Evolutionary conservation across 1,140 invertebrate species (phyloP), one percentile per base, ranked within the genome.

Genomic region (Trypoxylus dichotomus): DNA sequence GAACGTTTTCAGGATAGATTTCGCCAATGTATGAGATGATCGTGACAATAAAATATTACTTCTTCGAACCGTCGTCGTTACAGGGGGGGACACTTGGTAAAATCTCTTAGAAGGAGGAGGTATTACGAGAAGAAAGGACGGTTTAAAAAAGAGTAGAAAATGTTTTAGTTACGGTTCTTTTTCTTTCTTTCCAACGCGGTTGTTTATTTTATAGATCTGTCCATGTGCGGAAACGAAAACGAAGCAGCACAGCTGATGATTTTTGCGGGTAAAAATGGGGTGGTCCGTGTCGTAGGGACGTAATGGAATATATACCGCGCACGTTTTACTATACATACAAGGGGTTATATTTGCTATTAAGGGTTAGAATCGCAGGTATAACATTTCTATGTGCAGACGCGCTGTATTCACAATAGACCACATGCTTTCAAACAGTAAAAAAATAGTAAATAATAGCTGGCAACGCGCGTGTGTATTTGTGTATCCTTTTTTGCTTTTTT

Each of bases 21-120:
- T 73, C 43, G 76, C 74, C 74, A 78, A 73, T 78, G 77, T 76
- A 79, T 73, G 76, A 77, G 79, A 68, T 24, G 27, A 29, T 68
- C 78, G 63, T 79, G 68, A 83, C 82, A 83, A 83, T 83, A 78
- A 82, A 82, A 82, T 82, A 83, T 81, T 82, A 81, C 82, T 83
- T 79, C 77, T 68, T 21, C 21, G 8, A 68, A 24, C 21, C 60
- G n/a, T n/a, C n/a, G n/a, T n/a, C n/a, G n/a, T n/a, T n/a, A n/a
- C n/a, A n/a, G n/a, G n/a, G n/a, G n/a, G n/a, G n/a, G n/a, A n/a
- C n/a, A n/a, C 24, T 25, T 24, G 24, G 19, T 7, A 68, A 27
- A n/a, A n/a, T n/a, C 6, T 27, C 3, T 15, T 8, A 13, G 1
- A 25, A 6, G 24, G 11, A 25, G 1, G 11, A 68, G 8, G 7